Base-by-base conservation (phyloP, 2,888 invertebrate species). In the Apodemia duryi region DNA sequence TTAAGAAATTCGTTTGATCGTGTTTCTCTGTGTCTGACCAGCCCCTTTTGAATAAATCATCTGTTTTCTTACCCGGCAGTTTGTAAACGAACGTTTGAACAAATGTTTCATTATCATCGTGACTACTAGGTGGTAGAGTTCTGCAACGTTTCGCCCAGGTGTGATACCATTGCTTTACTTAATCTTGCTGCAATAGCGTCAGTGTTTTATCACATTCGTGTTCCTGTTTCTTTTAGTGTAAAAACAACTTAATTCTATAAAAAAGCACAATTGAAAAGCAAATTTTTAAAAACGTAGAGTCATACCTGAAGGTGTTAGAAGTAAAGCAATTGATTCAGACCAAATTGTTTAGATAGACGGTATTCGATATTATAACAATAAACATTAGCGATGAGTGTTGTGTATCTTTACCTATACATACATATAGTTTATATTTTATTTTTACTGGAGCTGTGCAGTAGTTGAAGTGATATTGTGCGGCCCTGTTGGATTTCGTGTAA, bases 281-380 rank as follows among this genome's bases (percentile, higher is more conserved):
- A 2, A 43, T 57, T 43, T 61, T 61, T 61, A 65, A 65, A 65
- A 65, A 61, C 52, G 41, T 6, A 41, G 5, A 64, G 10, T 64
- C 49, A 49, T 65, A 52, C 65, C 61, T 52, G 65, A 65, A 38
- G 41, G 28, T 51, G 65, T 57, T 29, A n/a, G 65, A 61, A 49
- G 65, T 65, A 65, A 64, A 61, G 65, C 32, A 61, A 66, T 62
- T 65, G 68, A 69, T 69, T 68, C 62, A 43, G 68, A 67, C 66
- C 71, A 67, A 68, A 68, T 62, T 65, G 65, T 61, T 63, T 57
- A 63, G 63, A 60, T 61, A 63, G 46, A 57, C 63, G 64, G 32
- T 66, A 63, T 65, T 66, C 61, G 52, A 66, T 64, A 60, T 63
- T 63, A 66, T 64, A 51, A 65, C 57, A 65, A 65, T 63, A 60